Evolutionary conservation across 2,888 invertebrate genomes (phyloP), one percentile per base, ranked within the genome.

Genomic region (Chrysolina americana): DNA sequence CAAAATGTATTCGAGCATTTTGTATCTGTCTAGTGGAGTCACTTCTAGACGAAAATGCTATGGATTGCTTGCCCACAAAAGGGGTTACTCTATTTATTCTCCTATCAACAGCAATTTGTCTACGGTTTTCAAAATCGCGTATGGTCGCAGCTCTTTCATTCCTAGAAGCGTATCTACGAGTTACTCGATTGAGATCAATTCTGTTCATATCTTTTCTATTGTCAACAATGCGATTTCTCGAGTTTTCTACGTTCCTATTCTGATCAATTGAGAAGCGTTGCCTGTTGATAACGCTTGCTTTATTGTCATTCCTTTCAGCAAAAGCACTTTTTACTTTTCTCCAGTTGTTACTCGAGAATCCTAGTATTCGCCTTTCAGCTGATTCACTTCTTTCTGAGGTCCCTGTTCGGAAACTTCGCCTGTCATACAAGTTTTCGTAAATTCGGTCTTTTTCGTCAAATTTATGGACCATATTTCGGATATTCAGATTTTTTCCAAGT

Each of bases 371-470:
- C 10, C 21, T 13, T 23, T 66, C 63, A 59, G 44, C 62, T 70
- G 47, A 21, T 13, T 53, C 53, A 21, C 21, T 59, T 59, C 3
- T 15, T 59, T 78, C 68, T n/a, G 64, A 41, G 19, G 76, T 69
- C 21, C 78, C 78, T 41, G 78, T 78, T 68, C 78, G 65, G 48
- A 78, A 78, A 62, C 78, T 78, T 44, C 78, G 68, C 41, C 78
- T 66, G 53, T 78, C 78, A 13, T 76, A 78, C n/a, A 78, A 66
- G 53, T 76, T 76, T 65, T 78, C 78, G 13, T 71, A 69, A 8
- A 76, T 59, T 41, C 65, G 66, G 63, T 77, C 77, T 56, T 76
- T 76, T 44, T 74, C 70, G 44, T 74, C 71, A 10, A 68, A 68
- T 44, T 63, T 70, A 28, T 70, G n/a, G 50, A 21, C 41, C 36